Conservation (phyloP, 2,797 vertebrate genomes). For the Epinephelus malabaricus region DNA sequence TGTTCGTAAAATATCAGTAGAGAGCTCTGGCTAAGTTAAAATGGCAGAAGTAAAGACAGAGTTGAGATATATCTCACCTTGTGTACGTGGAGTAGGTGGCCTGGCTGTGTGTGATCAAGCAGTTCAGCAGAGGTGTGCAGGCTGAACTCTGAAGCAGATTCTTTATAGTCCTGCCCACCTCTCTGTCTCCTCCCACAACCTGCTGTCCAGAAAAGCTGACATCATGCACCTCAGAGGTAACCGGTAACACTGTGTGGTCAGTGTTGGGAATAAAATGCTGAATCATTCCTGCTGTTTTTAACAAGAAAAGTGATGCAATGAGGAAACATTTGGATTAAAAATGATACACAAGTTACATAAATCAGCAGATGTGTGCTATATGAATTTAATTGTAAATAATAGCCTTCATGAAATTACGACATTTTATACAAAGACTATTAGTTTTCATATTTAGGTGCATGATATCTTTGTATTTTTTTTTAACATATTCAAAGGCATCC, state of each 20-base stretch:
- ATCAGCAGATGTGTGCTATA: background rate
- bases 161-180: slow-evolving; percentile 47
- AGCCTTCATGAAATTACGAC: no score
- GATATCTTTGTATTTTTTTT: background rate
- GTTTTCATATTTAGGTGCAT: background rate
- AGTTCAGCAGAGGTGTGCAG: slow-evolving; percentile 18
- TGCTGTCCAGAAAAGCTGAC: slow-evolving; percentile 3
- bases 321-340: background rate
- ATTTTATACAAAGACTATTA: background rate
- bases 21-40: background rate
- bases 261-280: slow-evolving; percentile 5
- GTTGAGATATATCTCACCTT: slow-evolving; percentile 48
- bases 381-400: no score
- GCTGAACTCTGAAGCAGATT: background rate
- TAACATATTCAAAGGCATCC: no score
- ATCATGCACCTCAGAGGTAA: slow-evolving; percentile 12
- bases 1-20: background rate
- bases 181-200: slow-evolving; percentile 48
- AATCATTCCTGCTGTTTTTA: slow-evolving; percentile 46
- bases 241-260: background rate
- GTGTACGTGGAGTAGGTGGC: background rate
- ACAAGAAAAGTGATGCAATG: background rate
- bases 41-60: background rate
- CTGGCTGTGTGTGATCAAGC: background rate
- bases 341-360: background rate